Percentiles rank a stretch among this genome's conserved stretches.
Evolutionary conservation across 2,797 vertebrate genomes (phyloP).

Genomic region (Crax fasciolata): DNA sequence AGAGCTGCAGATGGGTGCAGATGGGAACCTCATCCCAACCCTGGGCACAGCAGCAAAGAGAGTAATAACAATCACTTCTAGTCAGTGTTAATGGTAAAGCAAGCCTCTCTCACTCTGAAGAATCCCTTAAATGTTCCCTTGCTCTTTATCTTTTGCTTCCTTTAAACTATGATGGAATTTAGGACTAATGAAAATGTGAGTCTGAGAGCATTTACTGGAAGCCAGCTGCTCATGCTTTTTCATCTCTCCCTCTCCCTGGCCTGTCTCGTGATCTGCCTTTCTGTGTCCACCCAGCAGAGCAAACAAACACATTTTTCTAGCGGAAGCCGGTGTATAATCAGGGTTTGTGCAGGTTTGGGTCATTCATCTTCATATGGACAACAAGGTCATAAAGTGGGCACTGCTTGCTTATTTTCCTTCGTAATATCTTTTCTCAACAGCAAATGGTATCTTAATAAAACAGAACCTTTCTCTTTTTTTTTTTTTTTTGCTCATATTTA

Average conservation of each 20-base stretch:
- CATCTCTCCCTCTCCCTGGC: constrained; percentile 22
- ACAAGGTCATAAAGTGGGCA: constrained; percentile 8
- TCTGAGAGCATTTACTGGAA: constrained; percentile 63
- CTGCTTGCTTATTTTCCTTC: background rate
- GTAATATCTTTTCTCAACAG: background rate
- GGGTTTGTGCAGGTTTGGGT: background rate
- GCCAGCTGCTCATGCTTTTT: constrained; percentile 36
- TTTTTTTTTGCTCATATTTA: background rate
- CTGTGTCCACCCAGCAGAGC: background rate
- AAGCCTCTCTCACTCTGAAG: background rate
- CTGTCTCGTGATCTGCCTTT: constrained; percentile 6
- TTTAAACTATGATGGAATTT: constrained; percentile 71
- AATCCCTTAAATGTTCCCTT: constrained; percentile 8
- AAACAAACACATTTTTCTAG: background rate
- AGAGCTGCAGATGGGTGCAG: background rate
- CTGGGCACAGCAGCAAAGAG: background rate
- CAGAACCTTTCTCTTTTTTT: background rate
- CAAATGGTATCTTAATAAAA: constrained; percentile 32
- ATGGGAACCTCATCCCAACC: background rate
- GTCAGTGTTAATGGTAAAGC: background rate
- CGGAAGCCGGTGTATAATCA: background rate
- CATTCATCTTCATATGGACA: constrained; percentile 47
- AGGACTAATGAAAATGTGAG: constrained; percentile 73
- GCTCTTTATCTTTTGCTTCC: constrained; percentile 63
- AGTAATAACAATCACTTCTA: constrained; percentile 11